A percentile compares a stretch with the other conserved stretches of the same genome.
These are phyloP conservation scores for Tuta absoluta DNA, from an alignment of 2,888 invertebrate genomes.

Conservation along the genomic window DNA sequence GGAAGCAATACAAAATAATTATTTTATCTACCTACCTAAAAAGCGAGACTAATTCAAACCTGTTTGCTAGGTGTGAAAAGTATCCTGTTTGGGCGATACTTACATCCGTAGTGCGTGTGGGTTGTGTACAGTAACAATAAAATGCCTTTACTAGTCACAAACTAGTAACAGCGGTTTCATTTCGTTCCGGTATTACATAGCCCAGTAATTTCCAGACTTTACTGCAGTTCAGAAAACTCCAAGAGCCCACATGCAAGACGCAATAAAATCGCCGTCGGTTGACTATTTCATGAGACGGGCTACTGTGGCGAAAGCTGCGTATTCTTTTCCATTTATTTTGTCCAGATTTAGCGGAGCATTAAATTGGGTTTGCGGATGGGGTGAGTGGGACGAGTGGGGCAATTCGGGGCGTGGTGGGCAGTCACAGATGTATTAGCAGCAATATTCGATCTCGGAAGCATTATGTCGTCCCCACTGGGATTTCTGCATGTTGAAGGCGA, in stretches of 20 bases:
- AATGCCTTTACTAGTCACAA: slow-evolving; percentile 8
- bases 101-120: too few relatives aligned
- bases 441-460: slow-evolving; percentile 51
- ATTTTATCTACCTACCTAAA: too few relatives aligned
- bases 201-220: slow-evolving; percentile 8
- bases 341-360: slow-evolving; percentile 69
- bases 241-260: slow-evolving; percentile 17
- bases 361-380: slow-evolving; percentile 65
- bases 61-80: too few relatives aligned
- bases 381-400: neutral
- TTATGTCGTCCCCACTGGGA: slow-evolving; percentile 45
- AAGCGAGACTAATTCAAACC: too few relatives aligned
- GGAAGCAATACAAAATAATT: too few relatives aligned
- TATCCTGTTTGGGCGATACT: too few relatives aligned
- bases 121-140: neutral
- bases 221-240: slow-evolving; percentile 11
- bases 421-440: slow-evolving; percentile 65
- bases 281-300: slow-evolving; percentile 20
- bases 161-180: neutral
- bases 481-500: slow-evolving; percentile 46
- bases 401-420: slow-evolving; percentile 21
- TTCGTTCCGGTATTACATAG: neutral
- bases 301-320: slow-evolving; percentile 36
- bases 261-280: slow-evolving; percentile 19
- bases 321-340: slow-evolving; percentile 64